Base-by-base conservation (phyloP, 2,888 invertebrate genomes). In the Lobophora halterata region DNA sequence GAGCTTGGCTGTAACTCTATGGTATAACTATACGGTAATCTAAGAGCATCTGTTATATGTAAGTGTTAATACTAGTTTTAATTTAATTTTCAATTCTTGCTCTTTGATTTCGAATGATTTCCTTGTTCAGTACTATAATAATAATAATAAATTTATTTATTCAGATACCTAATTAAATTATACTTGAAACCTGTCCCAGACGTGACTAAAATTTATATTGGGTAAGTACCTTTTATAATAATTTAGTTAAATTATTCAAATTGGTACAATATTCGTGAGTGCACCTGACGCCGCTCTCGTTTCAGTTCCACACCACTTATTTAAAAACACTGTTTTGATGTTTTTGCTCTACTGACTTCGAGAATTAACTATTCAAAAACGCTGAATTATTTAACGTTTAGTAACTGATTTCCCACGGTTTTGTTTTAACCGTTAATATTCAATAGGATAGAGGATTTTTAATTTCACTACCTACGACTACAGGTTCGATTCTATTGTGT, bases 191-290 rank as follows among this genome's bases (percentile, higher is more conserved):
- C 8, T 14, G 5, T 21, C 10, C 11, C 14, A 5, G 20, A 25
- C 6, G 8, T 17, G 11, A 16, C 17, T 24, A 18, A 2, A 17
- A 16, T 25, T 18, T 11, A n/a, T n/a, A n/a, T n/a, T n/a, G n/a
- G n/a, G n/a, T n/a, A n/a, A n/a, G n/a, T n/a, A n/a, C n/a, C n/a
- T n/a, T n/a, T n/a, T n/a, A n/a, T n/a, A n/a, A n/a, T n/a, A n/a
- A n/a, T n/a, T n/a, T n/a, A n/a, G n/a, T n/a, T n/a, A n/a, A 58
- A 51, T 56, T 51, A 61, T 63, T 14, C 4, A 10, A 21, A 64
- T 41, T 61, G 68, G n/a, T n/a, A n/a, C n/a, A 79, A 80, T 79
- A 81, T 80, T 79, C 70, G 81, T 79, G 58, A 74, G 49, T 57
- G 60, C 76, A 76, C 74, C 76, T 75, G 76, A 65, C 69, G 46